Evolutionary conservation across 2,113 vertebrate genomes (phyloP).

Genomic region (Diadophis punctatus): DNA sequence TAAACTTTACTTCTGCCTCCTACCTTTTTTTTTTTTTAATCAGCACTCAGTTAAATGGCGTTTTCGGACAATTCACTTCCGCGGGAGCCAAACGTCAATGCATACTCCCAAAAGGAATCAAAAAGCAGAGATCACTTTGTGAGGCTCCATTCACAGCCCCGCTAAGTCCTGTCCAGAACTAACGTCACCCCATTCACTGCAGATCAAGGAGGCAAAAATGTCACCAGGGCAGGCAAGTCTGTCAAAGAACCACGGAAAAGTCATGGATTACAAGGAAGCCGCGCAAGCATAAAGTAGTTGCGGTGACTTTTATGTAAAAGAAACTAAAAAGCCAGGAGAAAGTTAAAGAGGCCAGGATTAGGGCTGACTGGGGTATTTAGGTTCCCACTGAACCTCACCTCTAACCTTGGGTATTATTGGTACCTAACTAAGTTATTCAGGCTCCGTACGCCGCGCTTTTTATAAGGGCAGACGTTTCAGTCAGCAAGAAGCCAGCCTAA

Average conservation of each 20-base stretch:
- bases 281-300: not conserved
- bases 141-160: not conserved
- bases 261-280: not conserved
- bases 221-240: not conserved
- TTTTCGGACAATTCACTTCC: not conserved
- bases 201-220: not conserved
- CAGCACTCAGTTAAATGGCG: not conserved
- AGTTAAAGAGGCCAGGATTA: not conserved
- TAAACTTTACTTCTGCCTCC: not conserved
- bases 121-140: not conserved
- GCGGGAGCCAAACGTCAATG: not conserved
- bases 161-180: not conserved
- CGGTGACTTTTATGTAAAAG: not conserved
- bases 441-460: not conserved
- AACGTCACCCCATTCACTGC: not conserved
- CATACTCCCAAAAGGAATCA: not conserved
- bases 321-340: not conserved
- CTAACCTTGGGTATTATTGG: not conserved
- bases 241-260: not conserved
- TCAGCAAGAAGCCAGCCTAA: not conserved
- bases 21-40: not conserved
- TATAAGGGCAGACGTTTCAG: not conserved
- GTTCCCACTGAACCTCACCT: too few species aligned
- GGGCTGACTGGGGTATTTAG: not conserved
- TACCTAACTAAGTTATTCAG: not conserved